Base-by-base conservation (phyloP, 2,113 vertebrate species). In the Arizona elegans region DNA sequence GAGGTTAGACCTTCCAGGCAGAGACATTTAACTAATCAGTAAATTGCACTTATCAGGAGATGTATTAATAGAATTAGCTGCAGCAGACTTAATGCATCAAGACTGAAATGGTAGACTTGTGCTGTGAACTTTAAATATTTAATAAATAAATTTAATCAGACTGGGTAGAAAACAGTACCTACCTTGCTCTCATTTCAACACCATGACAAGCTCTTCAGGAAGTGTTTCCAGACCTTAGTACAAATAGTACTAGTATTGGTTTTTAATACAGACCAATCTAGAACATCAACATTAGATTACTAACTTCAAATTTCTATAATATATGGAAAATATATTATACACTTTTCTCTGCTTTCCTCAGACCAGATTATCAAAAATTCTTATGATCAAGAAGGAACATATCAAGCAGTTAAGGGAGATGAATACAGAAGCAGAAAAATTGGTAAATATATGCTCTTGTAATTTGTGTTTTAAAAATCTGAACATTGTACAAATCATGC, bases 331-430 rank as follows among this genome's bases (percentile, higher is more conserved):
- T 7, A 92, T 92, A 92, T 95, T 81, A 86, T 94, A 21, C 91
- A 92, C 89, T 95, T 97, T 96, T 96, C 89, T 96, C 92, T 93
- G 89, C 95, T 97, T 96, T 95, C 90, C 96, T 55, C 95, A 99
- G 99, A 99, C 99, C 11, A 98, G 98, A 95, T 97, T 99, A 97
- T 99, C 99, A 21, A 99, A 99, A 98, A 99, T 99, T 95, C 98
- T 99, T 94, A 99, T 99, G 99, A 99, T 99, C 97, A 99, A 99
- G 97, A 99, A 99, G 95, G 99, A 99, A 56, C 99, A 99, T 97
- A 99, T 99, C 96, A 99, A 98, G 96, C 99, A 99, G 95, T 97
- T 99, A 96, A 99, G 98, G 96, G 99, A 99, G 96, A 99, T 99
- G 99, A 99, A 99, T 95, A 99, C 99, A 8, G 99, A 99, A 96